These are phyloP conservation scores for Nothoprocta perdicaria DNA, from an alignment of 2,113 vertebrate genomes.

Conservation along the genomic window DNA sequence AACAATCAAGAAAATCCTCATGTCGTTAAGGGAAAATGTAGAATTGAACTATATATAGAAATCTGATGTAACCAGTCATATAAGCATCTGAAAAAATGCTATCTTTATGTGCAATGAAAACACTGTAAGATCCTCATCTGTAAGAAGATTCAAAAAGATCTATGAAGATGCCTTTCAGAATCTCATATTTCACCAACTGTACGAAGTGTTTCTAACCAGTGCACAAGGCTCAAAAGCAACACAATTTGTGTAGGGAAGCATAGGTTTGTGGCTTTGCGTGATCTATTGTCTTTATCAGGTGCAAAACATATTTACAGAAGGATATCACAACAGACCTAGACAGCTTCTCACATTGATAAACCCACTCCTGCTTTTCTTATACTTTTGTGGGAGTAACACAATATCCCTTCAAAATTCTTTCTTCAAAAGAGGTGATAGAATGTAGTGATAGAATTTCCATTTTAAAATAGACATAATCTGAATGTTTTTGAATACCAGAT, in stretches of 20 bases:
- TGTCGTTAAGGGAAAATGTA: not conserved
- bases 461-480: not conserved
- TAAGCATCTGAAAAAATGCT: not conserved
- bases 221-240: not conserved
- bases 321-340: not conserved
- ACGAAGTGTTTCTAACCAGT: not conserved
- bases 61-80: not conserved
- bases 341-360: slow-evolving; percentile 37
- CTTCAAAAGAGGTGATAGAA: slow-evolving; percentile 37
- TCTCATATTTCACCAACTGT: not conserved
- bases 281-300: slow-evolving; percentile 17
- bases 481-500: not conserved
- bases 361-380: slow-evolving; percentile 14
- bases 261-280: not conserved
- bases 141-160: not conserved
- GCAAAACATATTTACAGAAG: slow-evolving; percentile 20
- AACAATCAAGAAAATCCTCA: not conserved
- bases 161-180: not conserved
- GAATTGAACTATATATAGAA: not conserved
- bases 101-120: not conserved
- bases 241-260: not conserved
- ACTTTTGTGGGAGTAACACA: slow-evolving; percentile 3
- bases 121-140: not conserved
- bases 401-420: not conserved
- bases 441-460: slow-evolving; percentile 6